Conservation (phyloP, 2,888 invertebrate genomes). For the Drosophila demipolita region DNA sequence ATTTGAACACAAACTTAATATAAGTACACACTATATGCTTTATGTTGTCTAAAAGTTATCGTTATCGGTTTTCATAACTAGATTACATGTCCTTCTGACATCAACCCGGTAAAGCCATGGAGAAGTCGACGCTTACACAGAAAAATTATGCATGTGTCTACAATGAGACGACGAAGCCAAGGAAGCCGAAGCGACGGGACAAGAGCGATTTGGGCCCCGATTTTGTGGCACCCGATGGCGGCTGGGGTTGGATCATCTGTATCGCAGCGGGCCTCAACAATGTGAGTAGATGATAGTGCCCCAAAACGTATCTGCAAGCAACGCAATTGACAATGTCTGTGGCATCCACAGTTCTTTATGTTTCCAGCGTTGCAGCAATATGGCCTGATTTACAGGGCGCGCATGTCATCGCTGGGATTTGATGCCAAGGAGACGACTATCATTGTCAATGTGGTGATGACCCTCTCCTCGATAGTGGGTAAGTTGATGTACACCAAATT, state of each 20-base stretch:
- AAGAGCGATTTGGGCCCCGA: conserved; percentile 85
- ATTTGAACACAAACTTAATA: not conserved
- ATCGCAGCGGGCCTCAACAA: conserved; percentile 90
- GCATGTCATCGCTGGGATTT: conserved; percentile 87
- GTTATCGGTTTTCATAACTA: not conserved
- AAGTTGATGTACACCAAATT: conserved; percentile 59
- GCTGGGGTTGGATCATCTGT: conserved; percentile 91
- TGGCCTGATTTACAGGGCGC: conserved; percentile 89
- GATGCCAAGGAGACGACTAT: conserved; percentile 89
- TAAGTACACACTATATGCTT: not conserved
- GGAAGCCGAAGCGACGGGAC: conserved; percentile 85
- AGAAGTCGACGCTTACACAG: conserved; percentile 72
- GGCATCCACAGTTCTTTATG: conserved; percentile 87
- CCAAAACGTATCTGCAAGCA: too few species aligned
- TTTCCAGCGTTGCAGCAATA: conserved; percentile 90
- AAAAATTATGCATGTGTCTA: conserved; percentile 77
- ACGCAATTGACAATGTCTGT: not conserved
- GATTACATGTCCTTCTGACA: not conserved
- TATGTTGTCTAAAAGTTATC: not conserved
- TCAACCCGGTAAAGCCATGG: conserved; percentile 36
- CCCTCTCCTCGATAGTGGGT: conserved; percentile 89
- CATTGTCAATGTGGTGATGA: conserved; percentile 90
- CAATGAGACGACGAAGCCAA: conserved; percentile 81
- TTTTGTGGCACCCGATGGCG: conserved; percentile 90
- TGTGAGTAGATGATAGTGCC: conserved; percentile 86